Evolutionary conservation across 1,140 invertebrate genomes (phyloP).

Genomic region (Chlorops oryzae): DNA sequence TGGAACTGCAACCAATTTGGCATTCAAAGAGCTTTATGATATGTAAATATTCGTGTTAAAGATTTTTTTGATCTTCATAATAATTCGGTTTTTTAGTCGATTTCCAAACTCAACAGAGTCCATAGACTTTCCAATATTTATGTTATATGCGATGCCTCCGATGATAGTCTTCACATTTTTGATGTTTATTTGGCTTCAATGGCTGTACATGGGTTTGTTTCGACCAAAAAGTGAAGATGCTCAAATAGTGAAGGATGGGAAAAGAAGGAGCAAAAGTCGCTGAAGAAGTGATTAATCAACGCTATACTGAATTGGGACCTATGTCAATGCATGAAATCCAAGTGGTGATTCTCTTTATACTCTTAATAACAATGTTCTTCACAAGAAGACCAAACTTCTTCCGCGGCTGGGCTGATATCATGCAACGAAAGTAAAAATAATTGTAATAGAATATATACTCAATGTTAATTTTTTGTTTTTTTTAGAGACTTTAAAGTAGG

Average conservation of each 20-base stretch:
- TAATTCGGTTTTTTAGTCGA: slow-evolving; percentile 17
- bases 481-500: slow-evolving; percentile 54
- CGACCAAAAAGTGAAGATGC: slow-evolving; percentile 53
- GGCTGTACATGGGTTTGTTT: slow-evolving; percentile 67
- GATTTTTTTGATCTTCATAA: slow-evolving; percentile 10
- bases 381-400: slow-evolving; percentile 66
- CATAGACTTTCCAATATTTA: slow-evolving; percentile 68
- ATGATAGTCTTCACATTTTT: slow-evolving; percentile 63
- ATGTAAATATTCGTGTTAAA: slow-evolving; percentile 48
- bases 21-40: slow-evolving; percentile 70
- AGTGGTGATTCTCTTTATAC: slow-evolving; percentile 66
- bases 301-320: slow-evolving; percentile 67
- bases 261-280: slow-evolving; percentile 49
- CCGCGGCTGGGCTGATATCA: slow-evolving; percentile 27
- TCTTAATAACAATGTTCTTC: slow-evolving; percentile 76
- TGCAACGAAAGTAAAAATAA: slow-evolving; percentile 24
- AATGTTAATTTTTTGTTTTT: slow-evolving; percentile 25
- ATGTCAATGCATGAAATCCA: slow-evolving; percentile 73
- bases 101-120: slow-evolving; percentile 54
- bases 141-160: slow-evolving; percentile 54
- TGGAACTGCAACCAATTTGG: slow-evolving; percentile 82
- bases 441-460: neutral
- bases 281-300: slow-evolving; percentile 56
- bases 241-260: slow-evolving; percentile 25
- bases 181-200: slow-evolving; percentile 62